Evolutionary conservation across 1,140 invertebrate genomes (phyloP).

Genomic region (Micrasema minimum): DNA sequence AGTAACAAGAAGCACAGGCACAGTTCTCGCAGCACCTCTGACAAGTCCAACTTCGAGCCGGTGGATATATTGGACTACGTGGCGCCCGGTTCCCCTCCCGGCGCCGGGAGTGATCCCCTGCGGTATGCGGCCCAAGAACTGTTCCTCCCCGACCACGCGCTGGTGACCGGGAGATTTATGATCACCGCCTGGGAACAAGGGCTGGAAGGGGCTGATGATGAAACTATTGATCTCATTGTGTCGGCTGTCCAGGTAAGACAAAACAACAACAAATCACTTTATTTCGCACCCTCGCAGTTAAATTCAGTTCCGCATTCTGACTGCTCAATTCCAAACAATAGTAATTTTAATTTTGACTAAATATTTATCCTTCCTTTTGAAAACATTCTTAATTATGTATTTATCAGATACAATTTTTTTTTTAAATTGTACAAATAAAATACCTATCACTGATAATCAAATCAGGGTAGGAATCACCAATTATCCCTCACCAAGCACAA

Average conservation of each 20-base stretch:
- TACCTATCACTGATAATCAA: too few species aligned
- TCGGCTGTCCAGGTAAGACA: conserved; percentile 74
- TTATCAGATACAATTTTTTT: too few species aligned
- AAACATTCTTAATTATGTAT: too few species aligned
- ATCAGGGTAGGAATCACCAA: too few species aligned
- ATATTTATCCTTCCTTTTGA: too few species aligned
- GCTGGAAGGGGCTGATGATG: conserved; percentile 81
- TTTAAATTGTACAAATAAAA: too few species aligned
- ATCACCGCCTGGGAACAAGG: conserved; percentile 85
- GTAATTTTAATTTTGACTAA: too few species aligned
- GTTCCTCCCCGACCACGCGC: conserved; percentile 79
- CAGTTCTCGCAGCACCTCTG: conserved; percentile 68
- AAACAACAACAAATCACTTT: too few species aligned
- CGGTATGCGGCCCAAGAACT: conserved; percentile 73
- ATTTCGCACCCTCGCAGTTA: too few species aligned
- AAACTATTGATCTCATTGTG: conserved; percentile 78
- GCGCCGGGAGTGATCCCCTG: conserved; percentile 60
- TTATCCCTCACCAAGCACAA: too few species aligned
- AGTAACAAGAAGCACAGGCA: conserved; percentile 69
- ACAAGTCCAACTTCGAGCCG: conserved; percentile 75
- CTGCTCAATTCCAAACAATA: too few species aligned
- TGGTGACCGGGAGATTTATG: conserved; percentile 81
- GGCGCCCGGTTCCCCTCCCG: conserved; percentile 60
- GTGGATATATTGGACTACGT: conserved; percentile 68
- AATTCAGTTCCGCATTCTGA: too few species aligned